A percentile compares a stretch with the other conserved stretches of the same genome.
phyloP scores from a whole-genome alignment of 1,140 invertebrate genomes.

The Triops longicaudatus region DNA sequence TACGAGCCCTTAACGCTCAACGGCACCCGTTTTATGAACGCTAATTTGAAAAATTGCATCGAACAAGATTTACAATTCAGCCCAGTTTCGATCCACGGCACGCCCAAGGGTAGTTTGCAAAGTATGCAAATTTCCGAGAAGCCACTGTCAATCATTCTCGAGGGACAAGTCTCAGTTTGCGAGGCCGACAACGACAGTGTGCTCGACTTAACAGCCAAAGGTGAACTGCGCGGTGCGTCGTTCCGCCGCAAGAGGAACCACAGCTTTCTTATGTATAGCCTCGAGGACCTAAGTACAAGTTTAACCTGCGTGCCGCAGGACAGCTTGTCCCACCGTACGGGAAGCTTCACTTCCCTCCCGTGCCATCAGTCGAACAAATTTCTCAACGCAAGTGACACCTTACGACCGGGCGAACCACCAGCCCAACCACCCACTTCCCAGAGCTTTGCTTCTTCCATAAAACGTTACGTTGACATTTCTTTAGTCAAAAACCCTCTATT shows the following conservation, averaged over 20 bases:
- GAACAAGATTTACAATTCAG: neutral
- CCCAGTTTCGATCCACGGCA: neutral
- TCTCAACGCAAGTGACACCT: neutral
- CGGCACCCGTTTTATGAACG: neutral
- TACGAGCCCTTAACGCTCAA: neutral
- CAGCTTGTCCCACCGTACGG: constrained; percentile 29
- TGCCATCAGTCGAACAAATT: neutral
- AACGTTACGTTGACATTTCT: constrained; percentile 54
- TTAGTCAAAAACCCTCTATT: constrained; percentile 58
- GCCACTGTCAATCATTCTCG: neutral
- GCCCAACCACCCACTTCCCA: neutral
- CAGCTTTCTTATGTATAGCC: constrained; percentile 50
- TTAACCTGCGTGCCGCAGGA: constrained; percentile 64
- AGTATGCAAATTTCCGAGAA: neutral
- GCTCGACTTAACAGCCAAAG: neutral
- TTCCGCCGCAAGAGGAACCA: neutral
- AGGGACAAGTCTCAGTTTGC: neutral
- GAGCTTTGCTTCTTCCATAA: constrained; percentile 10
- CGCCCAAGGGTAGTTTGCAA: neutral
- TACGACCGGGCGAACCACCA: constrained; percentile 31
- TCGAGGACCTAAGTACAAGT: constrained; percentile 62
- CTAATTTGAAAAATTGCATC: neutral
- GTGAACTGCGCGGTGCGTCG: neutral
- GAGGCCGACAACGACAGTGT: neutral
- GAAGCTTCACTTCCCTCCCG: neutral